Evolutionary conservation across 2,797 vertebrate genomes (phyloP), one percentile per base, ranked within the genome.

Genomic region (Acrocephalus scirpaceus): DNA sequence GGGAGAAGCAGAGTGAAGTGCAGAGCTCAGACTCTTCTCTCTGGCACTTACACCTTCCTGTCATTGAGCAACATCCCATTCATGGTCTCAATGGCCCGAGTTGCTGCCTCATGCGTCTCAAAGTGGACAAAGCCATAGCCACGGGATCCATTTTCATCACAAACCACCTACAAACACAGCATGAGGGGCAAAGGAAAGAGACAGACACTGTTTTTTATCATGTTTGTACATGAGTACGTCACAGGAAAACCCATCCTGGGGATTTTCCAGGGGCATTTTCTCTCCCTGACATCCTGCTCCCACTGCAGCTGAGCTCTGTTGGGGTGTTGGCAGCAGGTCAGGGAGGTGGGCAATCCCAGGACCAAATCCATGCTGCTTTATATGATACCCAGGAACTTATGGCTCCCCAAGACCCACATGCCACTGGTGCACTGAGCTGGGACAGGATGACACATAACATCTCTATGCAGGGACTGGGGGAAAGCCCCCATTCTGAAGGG

Each of bases 111-210:
- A 0, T 99, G 98, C 2, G 99, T 99, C 97, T 99, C 99, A 97
- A 99, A 99, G 96, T 99, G 99, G 95, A 99, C 99, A 93, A 99
- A 99, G 77, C 99, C 99, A 7, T 99, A 99, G 80, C 99, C 99
- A 93, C 99, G 99, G 44, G 99, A 99, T 88, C 99, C 99, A 2
- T 98, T 99, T 79, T 99, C 99, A 50, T 99, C 99, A 97, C 98
- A 99, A 40, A 99, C 99, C 58, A 99, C 99, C 99, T 99, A 91
- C 75, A 91, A 72, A 75, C 4, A 10, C 45, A 62, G 53, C 34
- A 26, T 0, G 4, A 73, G 26, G 34, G 29, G 7, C 18, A 20
- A 47, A 5, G 23, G 5, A 57, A 23, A 67, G 10, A 45, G 40
- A 40, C 42, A 78, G 40, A 40, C 20, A 2, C 11, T 15, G 40